A percentile compares a stretch with the other conserved stretches of the same genome.
Evolutionary conservation across 2,888 invertebrate species (phyloP).

Genomic region (Eilema griseolum): DNA sequence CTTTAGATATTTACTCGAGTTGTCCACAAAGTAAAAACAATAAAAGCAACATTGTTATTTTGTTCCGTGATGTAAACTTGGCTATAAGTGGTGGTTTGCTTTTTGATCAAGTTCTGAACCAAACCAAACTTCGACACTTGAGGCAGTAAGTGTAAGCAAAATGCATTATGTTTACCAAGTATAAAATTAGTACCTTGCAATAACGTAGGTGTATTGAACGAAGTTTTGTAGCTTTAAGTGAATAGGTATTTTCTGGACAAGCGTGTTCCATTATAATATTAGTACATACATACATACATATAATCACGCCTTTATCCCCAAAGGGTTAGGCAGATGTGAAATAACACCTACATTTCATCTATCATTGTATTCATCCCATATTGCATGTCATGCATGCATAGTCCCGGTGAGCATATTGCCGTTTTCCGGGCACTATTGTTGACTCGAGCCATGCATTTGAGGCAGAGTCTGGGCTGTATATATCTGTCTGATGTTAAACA

Average conservation of each 20-base stretch:
- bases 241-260: not conserved
- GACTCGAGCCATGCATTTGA: too few species aligned
- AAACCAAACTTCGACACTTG: not conserved
- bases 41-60: not conserved
- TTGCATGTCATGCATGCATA: too few species aligned
- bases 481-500: too few species aligned
- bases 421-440: too few species aligned
- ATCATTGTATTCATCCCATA: too few species aligned
- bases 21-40: not conserved
- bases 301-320: too few species aligned
- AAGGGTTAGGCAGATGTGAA: too few species aligned
- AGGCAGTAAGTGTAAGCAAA: not conserved
- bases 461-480: too few species aligned
- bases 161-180: not conserved
- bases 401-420: too few species aligned
- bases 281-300: too few species aligned
- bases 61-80: not conserved
- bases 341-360: too few species aligned
- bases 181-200: not conserved
- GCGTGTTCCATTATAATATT: not conserved
- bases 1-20: not conserved
- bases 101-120: not conserved
- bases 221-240: too few species aligned
- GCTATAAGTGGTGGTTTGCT: not conserved
- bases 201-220: not conserved